Evolutionary conservation across 2,888 invertebrate genomes (phyloP).

Genomic region (Caenorhabditis wallacei): DNA sequence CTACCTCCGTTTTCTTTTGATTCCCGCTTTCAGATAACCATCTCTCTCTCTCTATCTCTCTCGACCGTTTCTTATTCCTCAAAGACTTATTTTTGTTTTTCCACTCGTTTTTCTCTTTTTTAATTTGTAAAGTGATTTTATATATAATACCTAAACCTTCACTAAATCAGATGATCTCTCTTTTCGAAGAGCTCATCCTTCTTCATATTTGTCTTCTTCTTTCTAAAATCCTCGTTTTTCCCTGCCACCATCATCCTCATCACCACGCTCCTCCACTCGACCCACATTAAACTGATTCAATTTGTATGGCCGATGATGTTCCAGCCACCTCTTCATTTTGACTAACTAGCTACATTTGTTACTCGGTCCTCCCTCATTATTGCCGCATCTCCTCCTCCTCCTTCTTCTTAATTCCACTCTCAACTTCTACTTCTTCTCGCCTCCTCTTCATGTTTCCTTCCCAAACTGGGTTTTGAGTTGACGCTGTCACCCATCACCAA

Average conservation of each 20-base stretch:
- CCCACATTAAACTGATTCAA: slow-evolving; percentile 66
- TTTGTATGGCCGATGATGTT: slow-evolving; percentile 39
- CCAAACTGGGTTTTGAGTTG: slow-evolving; percentile 64
- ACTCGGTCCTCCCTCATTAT: slow-evolving; percentile 62
- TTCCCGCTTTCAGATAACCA: slow-evolving; percentile 47
- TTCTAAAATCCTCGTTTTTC: slow-evolving; percentile 3
- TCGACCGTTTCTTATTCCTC: slow-evolving; percentile 1
- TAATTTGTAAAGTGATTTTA: slow-evolving; percentile 12
- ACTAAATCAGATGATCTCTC: slow-evolving; percentile 13
- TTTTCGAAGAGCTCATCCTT: slow-evolving; percentile 14
- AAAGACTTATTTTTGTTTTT: slow-evolving; percentile 27
- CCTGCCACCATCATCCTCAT: slow-evolving; percentile 1
- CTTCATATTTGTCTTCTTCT: slow-evolving; percentile 9
- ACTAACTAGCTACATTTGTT: slow-evolving; percentile 65
- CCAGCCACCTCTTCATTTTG: slow-evolving; percentile 46
- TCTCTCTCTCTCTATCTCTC: slow-evolving; percentile 36
- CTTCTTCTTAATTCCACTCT: slow-evolving; percentile 12
- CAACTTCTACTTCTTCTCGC: slow-evolving; percentile 44
- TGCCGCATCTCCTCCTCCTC: slow-evolving; percentile 43
- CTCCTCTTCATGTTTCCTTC: slow-evolving; percentile 23
- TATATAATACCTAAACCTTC: neutral
- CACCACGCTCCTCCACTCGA: slow-evolving; percentile 44
- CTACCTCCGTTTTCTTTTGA: slow-evolving; percentile 1
- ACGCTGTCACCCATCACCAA: slow-evolving; percentile 63
- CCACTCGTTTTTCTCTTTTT: neutral